phyloP scores from a whole-genome alignment of 1,140 invertebrate genomes.

The Apis florea region DNA sequence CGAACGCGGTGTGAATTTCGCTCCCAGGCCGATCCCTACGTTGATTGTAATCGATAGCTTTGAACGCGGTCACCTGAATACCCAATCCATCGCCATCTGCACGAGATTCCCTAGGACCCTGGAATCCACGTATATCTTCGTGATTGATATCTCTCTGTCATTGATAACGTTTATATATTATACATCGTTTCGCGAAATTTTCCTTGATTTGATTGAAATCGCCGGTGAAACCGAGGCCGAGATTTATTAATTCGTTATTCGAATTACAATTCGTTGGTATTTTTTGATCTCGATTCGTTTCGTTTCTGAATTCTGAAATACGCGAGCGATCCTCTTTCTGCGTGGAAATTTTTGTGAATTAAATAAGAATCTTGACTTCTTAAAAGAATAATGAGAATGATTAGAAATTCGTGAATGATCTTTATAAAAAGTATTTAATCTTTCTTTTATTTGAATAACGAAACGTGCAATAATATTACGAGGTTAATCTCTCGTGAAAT shows the following conservation, averaged over 20 bases:
- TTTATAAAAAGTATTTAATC: too few species aligned
- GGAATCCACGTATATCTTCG: conserved; percentile 36
- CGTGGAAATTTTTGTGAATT: too few species aligned
- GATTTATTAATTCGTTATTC: background rate
- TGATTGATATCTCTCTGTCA: conserved; percentile 61
- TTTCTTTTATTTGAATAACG: too few species aligned
- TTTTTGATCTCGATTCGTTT: background rate
- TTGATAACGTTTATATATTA: conserved; percentile 37
- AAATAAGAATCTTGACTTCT: too few species aligned
- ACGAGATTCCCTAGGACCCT: conserved; percentile 32
- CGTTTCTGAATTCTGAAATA: background rate
- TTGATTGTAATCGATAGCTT: conserved; percentile 67
- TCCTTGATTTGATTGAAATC: background rate
- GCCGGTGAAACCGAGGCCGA: too few species aligned
- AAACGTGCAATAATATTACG: too few species aligned
- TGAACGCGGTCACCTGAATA: conserved; percentile 55
- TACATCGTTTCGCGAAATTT: background rate
- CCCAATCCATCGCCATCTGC: conserved; percentile 23
- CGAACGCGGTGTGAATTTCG: conserved; percentile 59
- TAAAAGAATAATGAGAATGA: too few species aligned
- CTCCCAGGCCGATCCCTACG: conserved; percentile 19
- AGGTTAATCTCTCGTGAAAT: background rate
- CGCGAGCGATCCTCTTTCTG: too few species aligned
- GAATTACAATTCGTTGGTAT: background rate
- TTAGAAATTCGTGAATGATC: too few species aligned